These are phyloP conservation scores for Hydrozoanthus gracilis DNA, from an alignment of 92 coral and sea anemone genomes.

Conservation along the genomic window DNA sequence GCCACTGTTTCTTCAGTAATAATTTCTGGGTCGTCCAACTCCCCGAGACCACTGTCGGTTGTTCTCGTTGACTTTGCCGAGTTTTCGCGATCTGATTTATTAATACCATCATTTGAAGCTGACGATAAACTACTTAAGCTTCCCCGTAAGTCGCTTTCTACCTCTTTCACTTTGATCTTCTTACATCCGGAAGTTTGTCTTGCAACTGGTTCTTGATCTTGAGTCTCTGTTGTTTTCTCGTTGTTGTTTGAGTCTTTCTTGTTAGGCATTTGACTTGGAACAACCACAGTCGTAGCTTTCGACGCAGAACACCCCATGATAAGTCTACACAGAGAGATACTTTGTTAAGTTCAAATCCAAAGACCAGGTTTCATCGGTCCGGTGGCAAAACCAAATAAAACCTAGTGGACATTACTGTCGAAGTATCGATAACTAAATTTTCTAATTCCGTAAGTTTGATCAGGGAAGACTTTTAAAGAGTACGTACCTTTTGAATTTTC, in stretches of 20 bases:
- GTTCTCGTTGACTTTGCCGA: conserved; percentile 97
- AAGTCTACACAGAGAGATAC: background rate
- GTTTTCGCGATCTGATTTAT: conserved; percentile 79
- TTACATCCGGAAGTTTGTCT: conserved; percentile 32
- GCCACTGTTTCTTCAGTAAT: conserved; percentile 75
- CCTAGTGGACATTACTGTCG: background rate
- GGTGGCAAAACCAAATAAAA: background rate
- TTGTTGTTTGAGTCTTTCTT: conserved; percentile 49
- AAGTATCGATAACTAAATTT: background rate
- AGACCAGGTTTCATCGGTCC: background rate
- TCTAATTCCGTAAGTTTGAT: conserved; percentile 3
- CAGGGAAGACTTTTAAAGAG: too few relatives aligned
- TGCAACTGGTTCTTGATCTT: conserved; percentile 2
- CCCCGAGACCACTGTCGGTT: conserved; percentile 95
- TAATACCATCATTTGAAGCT: conserved; percentile 53
- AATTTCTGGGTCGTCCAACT: conserved; percentile 77
- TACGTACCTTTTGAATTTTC: background rate
- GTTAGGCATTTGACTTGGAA: conserved; percentile 68
- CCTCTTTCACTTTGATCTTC: conserved; percentile 54
- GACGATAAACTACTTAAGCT: conserved; percentile 76
- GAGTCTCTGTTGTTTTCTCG: conserved; percentile 15
- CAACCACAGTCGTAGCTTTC: conserved; percentile 65
- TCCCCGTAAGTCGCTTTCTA: conserved; percentile 83
- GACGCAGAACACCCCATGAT: conserved; percentile 88
- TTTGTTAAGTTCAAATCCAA: background rate